These are phyloP conservation scores for Trisateles emortualis DNA, from an alignment of 2,888 invertebrate genomes.

Conservation along the genomic window DNA sequence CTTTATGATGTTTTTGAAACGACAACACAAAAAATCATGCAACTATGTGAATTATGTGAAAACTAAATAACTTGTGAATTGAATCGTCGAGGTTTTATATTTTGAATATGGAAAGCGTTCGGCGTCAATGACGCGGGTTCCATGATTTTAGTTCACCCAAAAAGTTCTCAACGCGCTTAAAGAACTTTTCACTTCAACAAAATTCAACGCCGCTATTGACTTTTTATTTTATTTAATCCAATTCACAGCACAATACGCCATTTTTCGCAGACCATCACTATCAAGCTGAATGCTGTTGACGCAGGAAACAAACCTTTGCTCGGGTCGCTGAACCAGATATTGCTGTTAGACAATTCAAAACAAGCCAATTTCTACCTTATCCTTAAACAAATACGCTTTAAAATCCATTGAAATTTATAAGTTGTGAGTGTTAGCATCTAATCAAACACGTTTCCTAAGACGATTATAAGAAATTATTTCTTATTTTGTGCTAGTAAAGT, in stretches of 20 bases:
- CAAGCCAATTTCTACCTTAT: conserved; percentile 48
- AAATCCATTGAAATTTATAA: conserved; percentile 17
- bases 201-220: too few relatives aligned
- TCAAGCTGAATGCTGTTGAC: conserved; percentile 39
- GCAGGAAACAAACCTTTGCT: conserved; percentile 68
- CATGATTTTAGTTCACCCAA: too few relatives aligned
- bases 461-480: conserved; percentile 38
- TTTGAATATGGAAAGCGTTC: too few relatives aligned
- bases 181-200: too few relatives aligned
- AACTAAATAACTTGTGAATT: too few relatives aligned
- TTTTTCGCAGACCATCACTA: conserved; percentile 35
- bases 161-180: too few relatives aligned
- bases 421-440: conserved; percentile 63
- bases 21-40: too few relatives aligned
- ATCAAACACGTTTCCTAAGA: conserved; percentile 68
- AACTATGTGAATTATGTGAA: too few relatives aligned
- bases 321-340: conserved; percentile 70
- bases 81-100: too few relatives aligned
- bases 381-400: conserved; percentile 20
- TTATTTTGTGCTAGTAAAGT: conserved; percentile 35
- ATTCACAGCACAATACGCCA: background rate
- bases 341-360: conserved; percentile 55
- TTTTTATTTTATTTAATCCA: background rate
- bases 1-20: too few relatives aligned
- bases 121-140: too few relatives aligned